Conservation (phyloP, 2,888 invertebrate species). For the Autographa gamma region DNA sequence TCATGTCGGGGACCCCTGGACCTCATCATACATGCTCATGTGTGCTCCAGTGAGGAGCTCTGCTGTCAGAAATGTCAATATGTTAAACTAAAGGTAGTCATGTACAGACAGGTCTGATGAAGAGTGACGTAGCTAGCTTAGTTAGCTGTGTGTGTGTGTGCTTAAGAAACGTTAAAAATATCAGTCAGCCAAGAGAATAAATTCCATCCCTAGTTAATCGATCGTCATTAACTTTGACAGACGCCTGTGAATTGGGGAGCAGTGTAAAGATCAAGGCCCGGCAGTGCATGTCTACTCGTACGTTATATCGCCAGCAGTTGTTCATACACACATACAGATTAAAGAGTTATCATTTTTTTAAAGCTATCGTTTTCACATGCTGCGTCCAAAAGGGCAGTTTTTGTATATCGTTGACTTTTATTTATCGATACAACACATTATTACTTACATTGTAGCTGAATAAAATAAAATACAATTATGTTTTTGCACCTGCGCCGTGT, state of each 20-base stretch:
- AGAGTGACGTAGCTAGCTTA: neutral
- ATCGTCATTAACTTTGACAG: neutral
- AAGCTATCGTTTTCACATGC: neutral
- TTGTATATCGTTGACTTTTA: constrained; percentile 23
- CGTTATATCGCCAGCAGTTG: neutral
- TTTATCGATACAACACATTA: constrained; percentile 34
- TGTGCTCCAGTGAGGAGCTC: neutral
- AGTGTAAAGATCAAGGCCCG: neutral
- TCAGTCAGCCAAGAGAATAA: neutral
- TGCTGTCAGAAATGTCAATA: neutral
- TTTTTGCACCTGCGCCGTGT: constrained; percentile 16
- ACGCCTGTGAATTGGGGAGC: neutral
- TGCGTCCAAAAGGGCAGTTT: neutral
- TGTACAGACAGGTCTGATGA: neutral
- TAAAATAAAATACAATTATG: constrained; percentile 18
- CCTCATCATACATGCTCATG: constrained; percentile 5
- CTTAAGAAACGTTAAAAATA: neutral
- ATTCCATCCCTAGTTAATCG: neutral
- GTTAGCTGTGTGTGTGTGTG: no score
- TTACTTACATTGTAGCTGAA: constrained; percentile 30
- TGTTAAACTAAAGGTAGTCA: neutral
- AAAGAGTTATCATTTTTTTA: constrained; percentile 3
- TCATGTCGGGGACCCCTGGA: constrained; percentile 3
- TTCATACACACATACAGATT: neutral
- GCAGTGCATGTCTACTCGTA: neutral